Evolutionary conservation across 2,113 vertebrate genomes (phyloP).

Genomic region (Coturnix japonica): DNA sequence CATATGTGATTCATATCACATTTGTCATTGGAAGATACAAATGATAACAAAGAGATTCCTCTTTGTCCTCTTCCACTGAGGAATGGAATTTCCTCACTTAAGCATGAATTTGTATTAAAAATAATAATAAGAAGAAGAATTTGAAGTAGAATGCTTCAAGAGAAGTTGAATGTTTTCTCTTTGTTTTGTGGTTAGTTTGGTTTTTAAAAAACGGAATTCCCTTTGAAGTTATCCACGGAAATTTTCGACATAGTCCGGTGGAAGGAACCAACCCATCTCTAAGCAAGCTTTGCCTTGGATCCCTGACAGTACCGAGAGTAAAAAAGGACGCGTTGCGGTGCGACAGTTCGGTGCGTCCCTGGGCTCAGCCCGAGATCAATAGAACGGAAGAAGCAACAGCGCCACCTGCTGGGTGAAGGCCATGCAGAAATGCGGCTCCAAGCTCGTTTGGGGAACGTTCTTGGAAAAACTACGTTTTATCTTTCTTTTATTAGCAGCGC

Average conservation of each 20-base stretch:
- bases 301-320: accelerated
- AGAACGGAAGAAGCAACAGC: neutral
- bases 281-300: too few species aligned
- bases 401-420: neutral
- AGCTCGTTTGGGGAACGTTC: accelerated
- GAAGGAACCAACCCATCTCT: accelerated
- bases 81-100: neutral
- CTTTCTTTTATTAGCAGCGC: accelerated
- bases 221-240: neutral
- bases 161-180: accelerated
- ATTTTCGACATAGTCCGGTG: accelerated
- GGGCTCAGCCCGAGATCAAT: neutral
- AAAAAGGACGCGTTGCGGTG: accelerated
- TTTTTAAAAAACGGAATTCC: neutral
- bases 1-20: neutral
- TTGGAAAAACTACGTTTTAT: accelerated
- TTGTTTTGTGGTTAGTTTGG: neutral
- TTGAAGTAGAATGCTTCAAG: accelerated
- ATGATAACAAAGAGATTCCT: neutral
- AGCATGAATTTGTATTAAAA: neutral
- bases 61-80: too few species aligned
- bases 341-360: too few species aligned
- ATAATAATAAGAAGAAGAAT: neutral
- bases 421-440: accelerated
- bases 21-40: neutral